Percentiles rank a stretch among this genome's conserved stretches.
These are phyloP conservation scores for Drosophila longiperda DNA, from an alignment of 2,888 invertebrate genomes.

Conservation along the genomic window DNA sequence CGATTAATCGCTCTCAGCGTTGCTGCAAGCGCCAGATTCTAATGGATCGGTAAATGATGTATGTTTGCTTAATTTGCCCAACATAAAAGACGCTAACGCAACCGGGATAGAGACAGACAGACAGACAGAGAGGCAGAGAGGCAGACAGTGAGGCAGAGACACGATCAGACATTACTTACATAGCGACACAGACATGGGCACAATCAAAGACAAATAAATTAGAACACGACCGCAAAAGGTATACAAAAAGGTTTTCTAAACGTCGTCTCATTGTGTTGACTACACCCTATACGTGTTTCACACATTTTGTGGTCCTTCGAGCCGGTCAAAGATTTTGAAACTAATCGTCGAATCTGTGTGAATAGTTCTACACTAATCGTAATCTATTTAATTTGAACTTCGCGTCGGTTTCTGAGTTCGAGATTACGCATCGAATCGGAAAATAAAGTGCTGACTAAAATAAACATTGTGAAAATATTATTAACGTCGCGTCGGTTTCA, in stretches of 20 bases:
- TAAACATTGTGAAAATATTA: too few species aligned
- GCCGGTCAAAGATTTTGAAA: too few species aligned
- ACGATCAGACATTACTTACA: constrained; percentile 57
- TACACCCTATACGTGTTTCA: too few species aligned
- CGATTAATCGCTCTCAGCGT: constrained; percentile 37
- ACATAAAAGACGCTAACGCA: constrained; percentile 13
- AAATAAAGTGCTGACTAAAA: too few species aligned
- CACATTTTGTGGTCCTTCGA: too few species aligned
- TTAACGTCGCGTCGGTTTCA: too few species aligned
- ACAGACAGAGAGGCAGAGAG: not conserved
- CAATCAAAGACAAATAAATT: constrained; percentile 81
- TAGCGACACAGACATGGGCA: constrained; percentile 60
- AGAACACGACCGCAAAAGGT: constrained; percentile 75
- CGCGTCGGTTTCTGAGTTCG: too few species aligned
- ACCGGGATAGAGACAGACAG: not conserved
- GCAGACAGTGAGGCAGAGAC: constrained; percentile 43
- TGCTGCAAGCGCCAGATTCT: constrained; percentile 58
- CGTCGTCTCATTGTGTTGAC: too few species aligned
- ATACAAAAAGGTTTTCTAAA: constrained; percentile 55
- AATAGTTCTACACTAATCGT: too few species aligned
- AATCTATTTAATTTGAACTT: too few species aligned
- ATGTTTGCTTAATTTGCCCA: constrained; percentile 69
- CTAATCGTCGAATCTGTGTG: too few species aligned
- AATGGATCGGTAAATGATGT: constrained; percentile 69
- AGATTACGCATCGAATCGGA: too few species aligned